These are phyloP conservation scores for Spodoptera litura DNA, from an alignment of 1,140 invertebrate species.

Conservation along the genomic window DNA sequence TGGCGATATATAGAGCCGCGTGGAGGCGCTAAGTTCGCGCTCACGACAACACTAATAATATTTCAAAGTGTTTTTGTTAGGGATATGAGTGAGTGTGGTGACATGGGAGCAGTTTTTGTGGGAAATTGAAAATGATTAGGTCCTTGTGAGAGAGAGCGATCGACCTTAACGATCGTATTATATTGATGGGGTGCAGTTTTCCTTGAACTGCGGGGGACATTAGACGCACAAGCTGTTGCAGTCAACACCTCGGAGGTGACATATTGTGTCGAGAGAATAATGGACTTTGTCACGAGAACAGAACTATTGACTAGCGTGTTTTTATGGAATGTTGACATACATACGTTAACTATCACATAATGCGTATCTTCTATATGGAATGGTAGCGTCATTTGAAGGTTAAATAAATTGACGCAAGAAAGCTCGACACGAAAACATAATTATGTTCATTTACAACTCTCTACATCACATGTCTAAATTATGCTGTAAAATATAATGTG, in stretches of 20 bases:
- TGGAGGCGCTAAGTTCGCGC: background rate
- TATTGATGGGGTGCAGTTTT: slow-evolving; percentile 12
- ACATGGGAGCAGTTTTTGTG: slow-evolving; percentile 15
- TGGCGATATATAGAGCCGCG: too few species aligned
- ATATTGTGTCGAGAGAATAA: background rate
- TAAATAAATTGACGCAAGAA: too few species aligned
- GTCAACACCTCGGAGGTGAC: background rate
- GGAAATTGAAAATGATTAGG: slow-evolving; percentile 26
- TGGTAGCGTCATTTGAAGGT: too few species aligned
- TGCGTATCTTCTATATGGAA: too few species aligned
- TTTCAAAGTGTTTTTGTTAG: slow-evolving; percentile 23
- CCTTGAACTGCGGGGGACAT: background rate
- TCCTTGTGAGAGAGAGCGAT: slow-evolving; percentile 6
- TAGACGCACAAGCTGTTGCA: slow-evolving; percentile 1
- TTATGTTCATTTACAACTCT: background rate
- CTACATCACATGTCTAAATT: background rate
- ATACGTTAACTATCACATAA: too few species aligned
- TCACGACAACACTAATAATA: slow-evolving; percentile 19
- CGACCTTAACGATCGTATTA: slow-evolving; percentile 7
- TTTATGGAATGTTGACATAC: too few species aligned
- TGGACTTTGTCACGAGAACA: background rate
- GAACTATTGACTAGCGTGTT: background rate
- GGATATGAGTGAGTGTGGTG: slow-evolving; percentile 28
- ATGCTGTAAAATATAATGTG: background rate
- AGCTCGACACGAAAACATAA: background rate